A percentile compares a stretch with the other conserved stretches of the same genome.
phyloP scores from a whole-genome alignment of 1,140 invertebrate species.

The Orussus abietinus region DNA sequence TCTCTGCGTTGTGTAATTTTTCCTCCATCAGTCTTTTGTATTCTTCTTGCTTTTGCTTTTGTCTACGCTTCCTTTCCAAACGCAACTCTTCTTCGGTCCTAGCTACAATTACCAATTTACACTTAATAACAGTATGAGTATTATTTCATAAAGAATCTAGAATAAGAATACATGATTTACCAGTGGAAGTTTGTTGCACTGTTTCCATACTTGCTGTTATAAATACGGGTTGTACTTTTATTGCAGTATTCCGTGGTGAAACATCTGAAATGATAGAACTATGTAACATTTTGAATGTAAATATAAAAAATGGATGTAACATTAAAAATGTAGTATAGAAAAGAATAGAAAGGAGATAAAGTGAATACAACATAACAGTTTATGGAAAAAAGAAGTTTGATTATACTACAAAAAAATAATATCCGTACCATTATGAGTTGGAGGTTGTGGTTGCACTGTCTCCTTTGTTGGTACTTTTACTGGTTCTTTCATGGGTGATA shows the following conservation, averaged over 20 bases:
- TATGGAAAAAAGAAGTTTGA: too few species aligned
- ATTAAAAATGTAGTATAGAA: too few species aligned
- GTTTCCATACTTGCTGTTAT: background rate
- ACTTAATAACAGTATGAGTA: background rate
- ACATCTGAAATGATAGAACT: constrained; percentile 2
- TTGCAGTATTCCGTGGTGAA: background rate
- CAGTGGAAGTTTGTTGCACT: background rate
- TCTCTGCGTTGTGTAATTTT: constrained; percentile 7
- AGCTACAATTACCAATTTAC: background rate
- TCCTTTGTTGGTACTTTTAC: too few species aligned
- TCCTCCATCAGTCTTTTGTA: constrained; percentile 16
- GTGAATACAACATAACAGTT: too few species aligned
- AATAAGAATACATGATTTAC: constrained; percentile 1
- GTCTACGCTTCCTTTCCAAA: constrained; percentile 24
- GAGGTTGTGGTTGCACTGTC: too few species aligned
- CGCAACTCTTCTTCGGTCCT: constrained; percentile 25
- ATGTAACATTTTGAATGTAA: too few species aligned
- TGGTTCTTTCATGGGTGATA: too few species aligned
- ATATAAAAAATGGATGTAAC: too few species aligned
- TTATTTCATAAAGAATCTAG: background rate
- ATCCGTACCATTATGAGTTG: too few species aligned
- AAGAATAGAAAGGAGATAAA: too few species aligned
- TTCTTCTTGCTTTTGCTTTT: constrained; percentile 25
- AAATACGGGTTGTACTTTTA: background rate
- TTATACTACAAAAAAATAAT: too few species aligned